A percentile compares a stretch with the other conserved stretches of the same genome.
Conservation (phyloP, 2,888 invertebrate species). For the Seira sanloemensis region DNA sequence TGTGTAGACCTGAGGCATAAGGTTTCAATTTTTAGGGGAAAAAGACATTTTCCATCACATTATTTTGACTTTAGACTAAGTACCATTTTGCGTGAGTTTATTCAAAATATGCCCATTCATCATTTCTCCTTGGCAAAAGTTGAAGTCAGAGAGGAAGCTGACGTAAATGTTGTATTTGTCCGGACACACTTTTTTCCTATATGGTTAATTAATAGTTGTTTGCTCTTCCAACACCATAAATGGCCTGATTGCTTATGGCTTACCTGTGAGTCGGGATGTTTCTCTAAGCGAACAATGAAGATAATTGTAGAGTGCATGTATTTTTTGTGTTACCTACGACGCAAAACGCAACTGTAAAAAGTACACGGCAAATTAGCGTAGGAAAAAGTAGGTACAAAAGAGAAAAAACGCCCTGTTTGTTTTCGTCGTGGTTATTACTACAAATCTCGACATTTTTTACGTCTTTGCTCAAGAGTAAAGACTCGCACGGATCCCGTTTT, state of each 20-base stretch:
- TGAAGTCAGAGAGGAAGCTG: background rate
- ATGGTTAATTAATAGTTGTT: conserved; percentile 54
- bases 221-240: conserved; percentile 45
- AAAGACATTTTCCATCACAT: conserved; percentile 4
- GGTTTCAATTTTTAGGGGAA: no score
- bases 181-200: background rate
- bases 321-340: background rate
- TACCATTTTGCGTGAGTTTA: background rate
- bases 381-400: no score
- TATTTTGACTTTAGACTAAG: no score
- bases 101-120: conserved; percentile 9
- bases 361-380: conserved; percentile 51
- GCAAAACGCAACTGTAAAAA: conserved; percentile 46
- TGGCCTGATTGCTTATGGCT: conserved; percentile 41
- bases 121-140: background rate
- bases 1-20: no score
- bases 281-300: background rate
- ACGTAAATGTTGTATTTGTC: conserved; percentile 19
- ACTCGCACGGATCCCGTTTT: conserved; percentile 23
- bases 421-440: conserved; percentile 41
- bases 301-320: background rate
- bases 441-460: conserved; percentile 35
- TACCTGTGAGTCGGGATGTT: conserved; percentile 18
- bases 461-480: conserved; percentile 8
- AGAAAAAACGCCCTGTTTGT: conserved; percentile 48